Conservation (phyloP, 1,140 invertebrate species). For the Rhagoletis zephyria region DNA sequence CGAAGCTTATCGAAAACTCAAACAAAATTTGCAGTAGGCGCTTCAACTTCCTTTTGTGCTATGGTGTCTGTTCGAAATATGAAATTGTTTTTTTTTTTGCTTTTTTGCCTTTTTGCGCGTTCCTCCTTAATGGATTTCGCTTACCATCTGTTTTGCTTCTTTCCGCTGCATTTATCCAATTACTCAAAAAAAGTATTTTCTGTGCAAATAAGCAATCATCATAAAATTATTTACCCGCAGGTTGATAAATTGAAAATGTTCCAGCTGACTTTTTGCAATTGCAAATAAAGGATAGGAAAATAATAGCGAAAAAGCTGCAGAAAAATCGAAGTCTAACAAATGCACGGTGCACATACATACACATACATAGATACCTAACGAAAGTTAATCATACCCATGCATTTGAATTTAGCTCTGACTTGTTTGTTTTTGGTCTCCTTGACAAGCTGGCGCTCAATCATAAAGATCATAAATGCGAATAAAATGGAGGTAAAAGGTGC, state of each 20-base stretch:
- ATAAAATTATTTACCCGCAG: slow-evolving; percentile 40
- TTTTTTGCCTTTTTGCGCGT: background rate
- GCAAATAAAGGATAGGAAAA: background rate
- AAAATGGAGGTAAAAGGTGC: background rate
- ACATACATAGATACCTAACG: background rate
- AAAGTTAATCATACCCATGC: background rate
- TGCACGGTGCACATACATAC: background rate
- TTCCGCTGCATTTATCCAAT: slow-evolving; percentile 1
- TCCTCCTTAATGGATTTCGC: background rate
- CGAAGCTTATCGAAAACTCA: no score
- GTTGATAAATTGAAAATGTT: slow-evolving; percentile 24
- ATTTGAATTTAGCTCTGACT: background rate
- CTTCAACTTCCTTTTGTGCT: no score
- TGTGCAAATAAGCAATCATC: slow-evolving; percentile 46
- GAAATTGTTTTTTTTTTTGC: background rate
- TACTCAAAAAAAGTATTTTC: background rate
- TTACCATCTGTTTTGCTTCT: background rate
- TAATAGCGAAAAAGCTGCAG: background rate
- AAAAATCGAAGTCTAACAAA: background rate
- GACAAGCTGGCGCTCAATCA: slow-evolving; percentile 30
- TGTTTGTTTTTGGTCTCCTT: background rate
- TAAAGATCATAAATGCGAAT: background rate
- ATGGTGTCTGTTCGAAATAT: no score
- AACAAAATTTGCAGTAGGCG: no score
- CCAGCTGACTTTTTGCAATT: slow-evolving; percentile 23